phyloP scores from a whole-genome alignment of 2,888 invertebrate genomes.

The Pheosia tremula region DNA sequence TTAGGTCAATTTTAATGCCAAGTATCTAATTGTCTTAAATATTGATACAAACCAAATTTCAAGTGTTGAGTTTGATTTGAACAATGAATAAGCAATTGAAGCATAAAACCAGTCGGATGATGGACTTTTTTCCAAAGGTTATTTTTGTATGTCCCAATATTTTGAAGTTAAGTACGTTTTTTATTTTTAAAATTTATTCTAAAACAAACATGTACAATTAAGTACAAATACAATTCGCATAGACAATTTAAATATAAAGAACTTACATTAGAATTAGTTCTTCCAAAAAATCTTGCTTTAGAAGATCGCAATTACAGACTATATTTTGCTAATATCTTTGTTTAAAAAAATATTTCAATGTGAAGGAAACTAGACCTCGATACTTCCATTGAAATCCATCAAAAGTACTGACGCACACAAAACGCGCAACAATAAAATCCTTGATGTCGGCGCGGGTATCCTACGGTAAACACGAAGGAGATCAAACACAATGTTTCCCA shows the following conservation, averaged over 20 bases:
- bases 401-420: neutral
- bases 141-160: neutral
- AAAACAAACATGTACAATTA: no score
- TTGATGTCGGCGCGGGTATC: slow-evolving; percentile 16
- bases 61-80: neutral
- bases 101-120: slow-evolving; percentile 10
- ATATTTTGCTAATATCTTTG: no score
- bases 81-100: slow-evolving; percentile 2
- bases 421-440: slow-evolving; percentile 16
- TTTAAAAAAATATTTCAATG: no score
- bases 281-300: no score
- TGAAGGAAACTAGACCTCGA: no score
- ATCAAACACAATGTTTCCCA: slow-evolving; percentile 68
- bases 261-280: no score
- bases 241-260: no score
- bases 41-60: slow-evolving; percentile 9
- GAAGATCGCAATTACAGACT: no score
- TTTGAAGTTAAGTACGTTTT: neutral
- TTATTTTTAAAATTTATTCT: neutral
- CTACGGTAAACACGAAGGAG: slow-evolving; percentile 40
- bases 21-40: slow-evolving; percentile 14
- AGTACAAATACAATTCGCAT: neutral
- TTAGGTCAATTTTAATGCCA: slow-evolving; percentile 9
- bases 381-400: neutral
- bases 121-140: slow-evolving; percentile 5